Percentiles rank a stretch among this genome's conserved stretches.
Conservation (phyloP, 1,140 invertebrate species). For the Drosophila oshimai region DNA sequence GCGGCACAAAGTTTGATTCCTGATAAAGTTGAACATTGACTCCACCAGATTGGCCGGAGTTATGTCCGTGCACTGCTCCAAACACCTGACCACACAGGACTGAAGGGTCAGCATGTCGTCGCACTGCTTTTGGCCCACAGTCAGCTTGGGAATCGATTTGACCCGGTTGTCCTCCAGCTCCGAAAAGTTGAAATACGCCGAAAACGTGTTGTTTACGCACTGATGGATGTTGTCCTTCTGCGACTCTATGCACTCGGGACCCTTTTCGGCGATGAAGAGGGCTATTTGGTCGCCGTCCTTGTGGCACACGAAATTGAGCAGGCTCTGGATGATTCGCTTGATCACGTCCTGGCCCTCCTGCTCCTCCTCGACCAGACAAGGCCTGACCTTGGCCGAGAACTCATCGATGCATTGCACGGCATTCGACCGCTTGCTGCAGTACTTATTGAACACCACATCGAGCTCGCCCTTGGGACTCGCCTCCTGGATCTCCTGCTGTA, state of each 20-base stretch:
- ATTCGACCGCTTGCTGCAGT: conserved; percentile 86
- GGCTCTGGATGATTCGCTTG: conserved; percentile 87
- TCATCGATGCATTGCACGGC: conserved; percentile 86
- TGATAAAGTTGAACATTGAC: conserved; percentile 88
- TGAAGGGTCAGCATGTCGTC: conserved; percentile 85
- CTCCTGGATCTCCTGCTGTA: conserved; percentile 86
- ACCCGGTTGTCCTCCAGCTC: conserved; percentile 71
- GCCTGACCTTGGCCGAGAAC: conserved; percentile 84
- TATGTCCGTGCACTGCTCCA: conserved; percentile 88
- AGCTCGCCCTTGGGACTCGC: conserved; percentile 86
- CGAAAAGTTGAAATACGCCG: conserved; percentile 72
- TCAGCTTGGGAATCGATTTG: conserved; percentile 67
- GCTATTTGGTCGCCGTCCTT: conserved; percentile 93
- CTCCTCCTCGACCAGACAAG: conserved; percentile 87
- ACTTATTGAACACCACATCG: conserved; percentile 84
- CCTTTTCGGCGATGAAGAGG: conserved; percentile 90
- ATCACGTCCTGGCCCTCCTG: conserved; percentile 82
- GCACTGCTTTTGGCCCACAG: conserved; percentile 69
- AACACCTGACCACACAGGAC: conserved; percentile 85
- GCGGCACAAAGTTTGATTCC: conserved; percentile 76
- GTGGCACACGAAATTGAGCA: conserved; percentile 89
- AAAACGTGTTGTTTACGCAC: conserved; percentile 87
- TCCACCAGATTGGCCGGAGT: conserved; percentile 91
- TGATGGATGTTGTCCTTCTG: conserved; percentile 86
- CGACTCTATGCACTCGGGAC: conserved; percentile 87